Base-by-base conservation (phyloP, 2,797 vertebrate genomes). In the Chloroceryle inda region DNA sequence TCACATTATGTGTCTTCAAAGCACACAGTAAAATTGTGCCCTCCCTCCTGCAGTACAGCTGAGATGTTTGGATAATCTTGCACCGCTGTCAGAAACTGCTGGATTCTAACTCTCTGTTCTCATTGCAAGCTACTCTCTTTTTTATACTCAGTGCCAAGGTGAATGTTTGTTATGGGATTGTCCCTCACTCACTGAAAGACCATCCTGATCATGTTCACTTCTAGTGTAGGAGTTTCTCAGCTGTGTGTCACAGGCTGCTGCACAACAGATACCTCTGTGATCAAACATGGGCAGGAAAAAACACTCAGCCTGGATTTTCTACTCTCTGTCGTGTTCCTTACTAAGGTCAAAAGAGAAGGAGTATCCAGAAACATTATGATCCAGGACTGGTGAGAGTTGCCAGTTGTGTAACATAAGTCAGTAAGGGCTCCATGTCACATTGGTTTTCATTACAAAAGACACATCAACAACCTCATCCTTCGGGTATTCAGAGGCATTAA, bases 171-270 rank as follows among this genome's bases (percentile, higher is more conserved):
- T 40, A 13, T 5, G 37, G 44, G 64, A 38, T 67, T 74, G 69
- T 42, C 29, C 13, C 16, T 83, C 52, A 27, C 35, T 69, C 0
- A 0, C 40, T 49, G 12, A 6, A 62, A 53, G 47, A 58, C 29
- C 1, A 0, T 0, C 1, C 15, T 75, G 58, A 87, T 31, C 11
- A 17, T 4, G 15, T 15, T 71, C n/a, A 11, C 40, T 23, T 76
- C 64, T 37, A 85, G 20, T 20, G 55, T 17, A 8, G 21, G n/a
- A 31, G 10, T 23, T 69, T 68, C 80, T 45, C 45, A 73, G 37
- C 40, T 56, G 21, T 1, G 1, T 35, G 14, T 64, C 62, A 74
- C 35, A 66, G 23, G 14, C 20, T 17, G 29, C 33, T 38, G 72
- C 42, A 44, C 62, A 75, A 31, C 10, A 15, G 29, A 15, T n/a